Conservation (phyloP, 2,888 invertebrate genomes). For the Sinhomidia bicolor region DNA sequence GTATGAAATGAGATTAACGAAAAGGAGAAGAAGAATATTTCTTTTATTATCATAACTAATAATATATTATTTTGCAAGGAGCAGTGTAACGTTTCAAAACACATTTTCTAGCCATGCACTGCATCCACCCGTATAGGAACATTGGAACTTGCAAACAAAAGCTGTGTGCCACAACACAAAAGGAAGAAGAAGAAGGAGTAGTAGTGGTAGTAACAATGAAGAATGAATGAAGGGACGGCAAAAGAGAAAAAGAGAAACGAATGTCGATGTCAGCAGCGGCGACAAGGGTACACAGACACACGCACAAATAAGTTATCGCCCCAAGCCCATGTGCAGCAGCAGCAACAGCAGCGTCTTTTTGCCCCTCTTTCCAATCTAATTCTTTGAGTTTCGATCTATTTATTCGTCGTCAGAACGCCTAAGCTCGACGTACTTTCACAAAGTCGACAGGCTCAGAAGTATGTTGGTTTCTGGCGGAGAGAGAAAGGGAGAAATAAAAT, state of each 20-base stretch:
- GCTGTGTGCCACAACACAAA: no score
- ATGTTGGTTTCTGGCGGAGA: no score
- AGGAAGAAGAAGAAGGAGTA: no score
- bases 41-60: not conserved
- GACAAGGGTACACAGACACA: not conserved
- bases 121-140: no score
- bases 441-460: not conserved
- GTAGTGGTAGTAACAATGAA: no score
- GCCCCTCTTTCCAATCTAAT: conserved; percentile 17
- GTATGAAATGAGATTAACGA: conserved; percentile 20
- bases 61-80: not conserved
- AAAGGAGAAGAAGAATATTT: not conserved
- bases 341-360: not conserved
- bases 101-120: no score
- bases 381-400: conserved; percentile 23
- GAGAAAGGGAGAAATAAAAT: not conserved
- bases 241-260: not conserved
- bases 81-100: no score
- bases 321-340: not conserved
- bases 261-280: not conserved
- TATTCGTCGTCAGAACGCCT: not conserved
- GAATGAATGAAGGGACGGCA: not conserved
- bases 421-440: not conserved
- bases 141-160: no score
- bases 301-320: conserved; percentile 22